Evolutionary conservation across 1,140 invertebrate species (phyloP).

Genomic region (Eulimnadia texana): DNA sequence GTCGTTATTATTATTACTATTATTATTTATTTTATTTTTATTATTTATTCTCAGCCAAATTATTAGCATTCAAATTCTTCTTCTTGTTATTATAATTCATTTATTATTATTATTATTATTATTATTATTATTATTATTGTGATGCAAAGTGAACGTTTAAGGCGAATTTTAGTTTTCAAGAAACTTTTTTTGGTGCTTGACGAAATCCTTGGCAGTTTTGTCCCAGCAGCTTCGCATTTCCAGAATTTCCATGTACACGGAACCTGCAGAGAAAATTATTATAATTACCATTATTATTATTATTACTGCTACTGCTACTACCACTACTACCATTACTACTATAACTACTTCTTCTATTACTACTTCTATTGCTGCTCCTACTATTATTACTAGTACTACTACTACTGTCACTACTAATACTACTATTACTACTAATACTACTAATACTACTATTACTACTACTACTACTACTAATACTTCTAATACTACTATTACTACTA

Average conservation of each 20-base stretch:
- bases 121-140: not conserved
- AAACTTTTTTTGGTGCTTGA: not conserved
- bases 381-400: not conserved
- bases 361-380: not conserved
- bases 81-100: not conserved
- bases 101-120: not conserved
- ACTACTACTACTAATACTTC: not conserved
- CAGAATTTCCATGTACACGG: not conserved
- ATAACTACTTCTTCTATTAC: not conserved
- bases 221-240: not conserved
- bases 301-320: not conserved
- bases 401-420: not conserved
- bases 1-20: too few species aligned
- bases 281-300: too few species aligned
- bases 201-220: not conserved
- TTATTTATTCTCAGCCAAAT: too few species aligned
- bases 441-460: not conserved
- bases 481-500: not conserved
- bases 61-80: too few species aligned
- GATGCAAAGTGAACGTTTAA: too few species aligned
- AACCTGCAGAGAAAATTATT: not conserved
- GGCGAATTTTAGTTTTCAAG: not conserved
- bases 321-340: not conserved
- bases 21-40: too few species aligned
- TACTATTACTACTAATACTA: not conserved